phyloP scores from a whole-genome alignment of 2,888 invertebrate genomes.

The Ellobium chinense region DNA sequence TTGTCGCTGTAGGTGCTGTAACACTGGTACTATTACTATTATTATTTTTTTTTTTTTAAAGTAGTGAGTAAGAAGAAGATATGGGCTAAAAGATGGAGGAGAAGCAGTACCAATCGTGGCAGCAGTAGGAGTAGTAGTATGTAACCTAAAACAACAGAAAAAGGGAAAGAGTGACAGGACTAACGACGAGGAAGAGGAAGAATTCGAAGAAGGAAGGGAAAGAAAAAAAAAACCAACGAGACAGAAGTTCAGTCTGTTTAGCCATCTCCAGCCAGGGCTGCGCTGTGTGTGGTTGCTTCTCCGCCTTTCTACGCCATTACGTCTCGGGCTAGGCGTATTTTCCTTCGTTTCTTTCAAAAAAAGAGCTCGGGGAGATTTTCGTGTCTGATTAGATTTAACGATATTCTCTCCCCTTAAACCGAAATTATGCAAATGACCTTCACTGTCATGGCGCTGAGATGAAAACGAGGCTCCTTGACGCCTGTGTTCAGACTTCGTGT shows the following conservation, averaged over 20 bases:
- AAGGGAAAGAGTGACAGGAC: too few relatives aligned
- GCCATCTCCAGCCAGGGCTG: background rate
- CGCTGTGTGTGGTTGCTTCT: background rate
- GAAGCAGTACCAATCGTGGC: background rate
- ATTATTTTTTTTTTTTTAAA: too few relatives aligned
- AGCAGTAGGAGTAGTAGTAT: background rate
- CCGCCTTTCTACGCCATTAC: background rate
- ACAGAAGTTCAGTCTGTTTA: background rate
- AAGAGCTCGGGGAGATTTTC: conserved; percentile 12
- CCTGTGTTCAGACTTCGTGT: background rate
- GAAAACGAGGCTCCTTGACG: conserved; percentile 32
- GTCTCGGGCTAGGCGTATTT: background rate
- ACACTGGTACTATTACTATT: too few relatives aligned
- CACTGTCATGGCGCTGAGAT: conserved; percentile 21
- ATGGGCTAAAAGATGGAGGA: too few relatives aligned
- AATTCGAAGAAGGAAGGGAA: too few relatives aligned
- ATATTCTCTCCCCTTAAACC: conserved; percentile 37
- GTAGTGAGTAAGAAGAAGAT: too few relatives aligned
- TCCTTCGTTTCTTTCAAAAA: background rate
- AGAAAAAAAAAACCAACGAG: too few relatives aligned
- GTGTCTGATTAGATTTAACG: conserved; percentile 35
- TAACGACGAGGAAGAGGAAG: too few relatives aligned
- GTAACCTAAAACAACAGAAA: too few relatives aligned
- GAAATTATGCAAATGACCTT: conserved; percentile 39
- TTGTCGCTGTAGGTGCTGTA: too few relatives aligned